These are phyloP conservation scores for Scophthalmus maximus DNA, from an alignment of 2,113 vertebrate species.

Conservation along the genomic window DNA sequence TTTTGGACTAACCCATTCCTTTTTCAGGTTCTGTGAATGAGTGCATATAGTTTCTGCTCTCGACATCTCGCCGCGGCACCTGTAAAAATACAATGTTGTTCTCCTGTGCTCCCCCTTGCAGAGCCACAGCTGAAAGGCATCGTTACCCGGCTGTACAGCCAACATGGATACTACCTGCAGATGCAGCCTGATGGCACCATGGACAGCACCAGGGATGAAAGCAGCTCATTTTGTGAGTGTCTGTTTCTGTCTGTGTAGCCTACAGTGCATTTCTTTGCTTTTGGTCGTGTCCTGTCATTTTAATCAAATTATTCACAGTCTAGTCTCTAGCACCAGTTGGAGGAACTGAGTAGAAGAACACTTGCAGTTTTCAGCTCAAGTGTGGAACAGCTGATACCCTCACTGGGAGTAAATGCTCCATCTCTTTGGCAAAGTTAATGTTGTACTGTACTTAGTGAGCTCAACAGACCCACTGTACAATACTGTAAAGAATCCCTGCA, in stretches of 20 bases:
- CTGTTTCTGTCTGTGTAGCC: not conserved
- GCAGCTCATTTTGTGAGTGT: slow-evolving; percentile 84
- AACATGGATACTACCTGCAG: slow-evolving; percentile 91
- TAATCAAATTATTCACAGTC: slow-evolving; percentile 25
- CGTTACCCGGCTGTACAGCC: slow-evolving; percentile 89
- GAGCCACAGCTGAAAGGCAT: slow-evolving; percentile 94
- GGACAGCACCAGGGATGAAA: slow-evolving; percentile 87
- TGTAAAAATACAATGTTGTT: slow-evolving; percentile 24
- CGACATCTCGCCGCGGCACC: not conserved
- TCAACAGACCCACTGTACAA: not conserved
- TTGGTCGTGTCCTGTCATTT: not conserved
- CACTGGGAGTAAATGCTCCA: slow-evolving; percentile 2
- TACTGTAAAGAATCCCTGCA: slow-evolving; percentile 3
- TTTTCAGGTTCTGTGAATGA: slow-evolving; percentile 20
- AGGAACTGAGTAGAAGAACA: not conserved
- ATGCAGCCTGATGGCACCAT: slow-evolving; percentile 89
- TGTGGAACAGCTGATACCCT: not conserved
- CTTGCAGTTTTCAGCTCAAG: not conserved
- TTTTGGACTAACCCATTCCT: not conserved
- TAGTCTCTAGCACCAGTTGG: not conserved
- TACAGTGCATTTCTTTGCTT: slow-evolving; percentile 6
- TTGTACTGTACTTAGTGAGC: not conserved
- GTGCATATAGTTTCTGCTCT: slow-evolving; percentile 8
- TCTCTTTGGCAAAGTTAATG: slow-evolving; percentile 11
- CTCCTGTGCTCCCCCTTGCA: slow-evolving; percentile 58